Base-by-base conservation (phyloP, 1,140 invertebrate genomes). In the Parapsyche elsis region DNA sequence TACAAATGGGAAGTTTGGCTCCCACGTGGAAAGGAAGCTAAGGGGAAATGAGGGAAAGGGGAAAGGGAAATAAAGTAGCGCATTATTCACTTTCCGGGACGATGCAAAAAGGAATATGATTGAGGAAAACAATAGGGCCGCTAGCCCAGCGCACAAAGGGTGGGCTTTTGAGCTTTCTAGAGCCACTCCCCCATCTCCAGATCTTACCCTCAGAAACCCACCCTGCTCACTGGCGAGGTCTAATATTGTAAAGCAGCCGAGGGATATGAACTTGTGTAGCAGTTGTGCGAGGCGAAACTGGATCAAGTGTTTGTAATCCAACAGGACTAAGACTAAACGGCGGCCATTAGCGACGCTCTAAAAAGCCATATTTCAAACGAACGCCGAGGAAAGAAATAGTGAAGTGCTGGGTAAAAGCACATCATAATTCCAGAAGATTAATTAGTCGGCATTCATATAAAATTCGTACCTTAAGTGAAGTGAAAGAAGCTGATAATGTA, bases 41-140 rank as follows among this genome's bases (percentile, higher is more conserved):
- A 61, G 57, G 57, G 57, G 16, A 9, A n/a, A n/a, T n/a, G n/a
- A n/a, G 16, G 19, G 19, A 24, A 23, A 64, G 14, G 21, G 26
- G 5, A 23, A 67, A 46, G 44, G 80, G 71, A 75, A 78, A 78
- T 78, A 78, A 78, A 78, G 76, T 81, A 61, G 80, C 30, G 76
- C 70, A 78, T 81, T 81, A 81, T 78, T 81, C 76, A 81, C 71
- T 81, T 78, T 73, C 76, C 53, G 44, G 49, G 9, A 24, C 73
- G 53, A 78, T 74, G 76, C 80, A 75, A 71, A 73, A 76, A 78
- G 77, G 70, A 81, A 75, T 78, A 78, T 78, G 76, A 78, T 78
- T 64, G 80, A 71, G 30, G 70, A 81, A 77, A 81, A 81, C 80
- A 81, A 81, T 78, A 78, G 80, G 71, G 76, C 19, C 30, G 64